phyloP scores from a whole-genome alignment of 2,797 vertebrate species.

The Nothura maculosa region DNA sequence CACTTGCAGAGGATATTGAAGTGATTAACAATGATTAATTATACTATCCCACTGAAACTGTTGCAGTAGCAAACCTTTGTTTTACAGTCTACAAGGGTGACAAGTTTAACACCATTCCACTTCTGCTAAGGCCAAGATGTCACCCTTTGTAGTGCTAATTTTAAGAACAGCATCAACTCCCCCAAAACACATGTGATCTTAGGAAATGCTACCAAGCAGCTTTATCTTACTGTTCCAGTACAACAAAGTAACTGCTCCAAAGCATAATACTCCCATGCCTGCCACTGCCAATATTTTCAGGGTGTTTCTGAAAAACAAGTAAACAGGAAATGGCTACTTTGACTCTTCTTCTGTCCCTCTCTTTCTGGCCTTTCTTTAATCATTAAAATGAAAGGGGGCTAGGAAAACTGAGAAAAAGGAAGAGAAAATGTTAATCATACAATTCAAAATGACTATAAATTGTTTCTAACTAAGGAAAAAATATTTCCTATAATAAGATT shows the following conservation, averaged over 20 bases:
- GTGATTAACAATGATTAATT: background rate
- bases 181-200: background rate
- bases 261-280: background rate
- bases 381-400: background rate
- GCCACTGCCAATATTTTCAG: background rate
- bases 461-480: background rate
- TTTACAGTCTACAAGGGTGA: background rate
- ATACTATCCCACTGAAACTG: background rate
- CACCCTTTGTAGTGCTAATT: background rate
- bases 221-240: background rate
- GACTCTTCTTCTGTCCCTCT: background rate
- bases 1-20: background rate
- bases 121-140: background rate
- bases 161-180: background rate
- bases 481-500: background rate
- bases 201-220: background rate
- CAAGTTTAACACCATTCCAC: background rate
- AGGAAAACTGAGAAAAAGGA: background rate
- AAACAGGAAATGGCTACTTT: background rate
- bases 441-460: background rate
- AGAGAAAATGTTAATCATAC: background rate
- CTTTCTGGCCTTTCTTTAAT: background rate
- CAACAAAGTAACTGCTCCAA: background rate
- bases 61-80: background rate
- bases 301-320: background rate